Base-by-base conservation (phyloP, 2,113 vertebrate species). In the Vombatus ursinus region DNA sequence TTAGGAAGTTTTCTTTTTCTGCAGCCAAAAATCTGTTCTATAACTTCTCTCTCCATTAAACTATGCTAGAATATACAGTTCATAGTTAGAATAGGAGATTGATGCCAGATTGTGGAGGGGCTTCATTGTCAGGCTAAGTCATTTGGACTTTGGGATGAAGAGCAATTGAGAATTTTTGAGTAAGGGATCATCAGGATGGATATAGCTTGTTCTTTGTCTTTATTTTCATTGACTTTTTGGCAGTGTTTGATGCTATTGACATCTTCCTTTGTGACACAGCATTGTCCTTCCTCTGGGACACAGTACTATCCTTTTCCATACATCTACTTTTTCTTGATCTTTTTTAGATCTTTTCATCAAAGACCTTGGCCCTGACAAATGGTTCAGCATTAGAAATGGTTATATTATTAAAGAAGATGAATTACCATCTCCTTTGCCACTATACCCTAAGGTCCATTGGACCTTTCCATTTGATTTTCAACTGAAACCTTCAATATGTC, bases 161-260 rank as follows among this genome's bases (percentile, higher is more conserved):
- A 44, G 7, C 19, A 84, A 84, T 84, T 44, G 6, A 44, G n/a
- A 22, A 77, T 77, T 77, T 77, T 77, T 77, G n/a, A 77, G 37
- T 22, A 44, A 22, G n/a, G 16, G 54, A 31, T 95, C 48, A 49
- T 44, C 28, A 47, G 95, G 94, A 95, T 77, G 94, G n/a, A 9
- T 92, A 89, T 89, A 61, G 47, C 52, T 23, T 22, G 89, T 90
- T 93, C 44, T 50, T 22, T 12, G 2, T 93, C 24, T 11, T 96
- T 54, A 68, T 95, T 97, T 98, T 93, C 94, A 57, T 89, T 94
- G 52, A 68, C 77, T 92, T 96, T 96, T 96, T 95, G 91, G 26
- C 89, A 95, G 14, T 89, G 94, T 95, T 95, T 94, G 92, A 50
- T 54, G 68, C 68, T 50, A 68, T 84, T 95, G 92, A 93, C 52